Evolutionary conservation across 2,797 vertebrate genomes (phyloP), one percentile per base, ranked within the genome.

Genomic region (Coregonus suidteri): DNA sequence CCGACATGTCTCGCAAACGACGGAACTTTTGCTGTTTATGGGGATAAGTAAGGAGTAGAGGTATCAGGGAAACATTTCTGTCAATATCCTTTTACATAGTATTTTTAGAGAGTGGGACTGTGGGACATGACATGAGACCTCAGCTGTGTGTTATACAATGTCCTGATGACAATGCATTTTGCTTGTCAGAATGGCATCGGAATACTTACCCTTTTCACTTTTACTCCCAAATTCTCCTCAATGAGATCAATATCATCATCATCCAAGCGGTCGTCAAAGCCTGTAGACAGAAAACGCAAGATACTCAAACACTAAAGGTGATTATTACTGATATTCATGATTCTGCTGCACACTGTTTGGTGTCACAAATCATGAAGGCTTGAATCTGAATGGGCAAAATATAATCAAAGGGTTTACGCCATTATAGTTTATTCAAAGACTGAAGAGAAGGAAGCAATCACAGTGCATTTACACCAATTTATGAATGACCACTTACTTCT

Each of bases 181-280:
- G 41, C 13, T 68, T 68, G 66, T 35, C 31, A 68, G 15, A 3
- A 35, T 68, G 34, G 31, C 15, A 53, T 52, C 70, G 3, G 9
- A 54, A 73, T 30, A 73, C 37, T 94, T 89, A 95, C 88, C 80
- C 88, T 94, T 77, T 96, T 97, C 81, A 97, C 95, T 96, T 97
- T 97, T 72, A 97, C 96, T 0, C 96, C 96, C 92, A 97, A 87
- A 86, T 97, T 97, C 85, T 97, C 96, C 81, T 97, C 96, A 84
- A 97, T 96, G 76, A 97, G 95, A 85, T 96, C 96, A 80, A 97
- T 95, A 90, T 97, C 96, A 67, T 97, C 96, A 79, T 97, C 96
- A 76, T 97, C 96, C 81, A 97, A 89, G 52, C 94, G 93, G 80
- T 97, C 96, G 35, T 97, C 96, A 79, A 94, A 96, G 89, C 92